Evolutionary conservation across 2,113 vertebrate genomes (phyloP).

Genomic region (Scomber colias): DNA sequence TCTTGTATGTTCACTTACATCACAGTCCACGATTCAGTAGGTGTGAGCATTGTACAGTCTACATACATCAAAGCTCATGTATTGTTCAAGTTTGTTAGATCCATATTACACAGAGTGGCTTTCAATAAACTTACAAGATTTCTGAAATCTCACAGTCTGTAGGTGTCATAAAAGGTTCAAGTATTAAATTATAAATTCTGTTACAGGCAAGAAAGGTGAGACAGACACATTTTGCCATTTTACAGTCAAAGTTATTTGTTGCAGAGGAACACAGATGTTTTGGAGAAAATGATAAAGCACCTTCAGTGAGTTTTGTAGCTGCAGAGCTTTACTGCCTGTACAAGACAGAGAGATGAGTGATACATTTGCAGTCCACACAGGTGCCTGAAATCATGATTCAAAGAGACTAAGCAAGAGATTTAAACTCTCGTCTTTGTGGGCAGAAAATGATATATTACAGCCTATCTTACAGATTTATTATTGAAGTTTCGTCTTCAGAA

Average conservation of each 20-base stretch:
- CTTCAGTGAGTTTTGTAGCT: constrained; percentile 17
- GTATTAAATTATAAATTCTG: neutral
- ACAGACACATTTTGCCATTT: neutral
- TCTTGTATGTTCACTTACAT: too few species aligned
- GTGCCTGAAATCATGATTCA: constrained; percentile 22
- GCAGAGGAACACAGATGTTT: constrained; percentile 14
- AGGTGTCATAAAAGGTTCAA: too few species aligned
- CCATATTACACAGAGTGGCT: too few species aligned
- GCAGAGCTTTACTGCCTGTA: constrained; percentile 20
- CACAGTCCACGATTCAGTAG: too few species aligned
- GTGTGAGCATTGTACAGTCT: too few species aligned
- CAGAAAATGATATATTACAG: constrained; percentile 24
- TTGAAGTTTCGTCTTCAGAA: constrained; percentile 23
- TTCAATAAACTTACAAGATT: too few species aligned
- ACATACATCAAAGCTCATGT: too few species aligned
- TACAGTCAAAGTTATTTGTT: constrained; percentile 4
- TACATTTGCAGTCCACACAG: constrained; percentile 44
- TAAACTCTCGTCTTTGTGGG: constrained; percentile 14
- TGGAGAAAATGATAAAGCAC: neutral
- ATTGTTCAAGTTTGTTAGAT: too few species aligned
- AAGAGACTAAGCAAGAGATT: constrained; percentile 29
- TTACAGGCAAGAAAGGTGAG: neutral
- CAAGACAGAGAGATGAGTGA: constrained; percentile 18
- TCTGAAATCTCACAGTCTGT: too few species aligned
- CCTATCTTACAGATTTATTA: constrained; percentile 11